A percentile compares a stretch with the other conserved stretches of the same genome.
Evolutionary conservation across 2,888 invertebrate species (phyloP).

Genomic region (Hirtodrosophila cameraria): DNA sequence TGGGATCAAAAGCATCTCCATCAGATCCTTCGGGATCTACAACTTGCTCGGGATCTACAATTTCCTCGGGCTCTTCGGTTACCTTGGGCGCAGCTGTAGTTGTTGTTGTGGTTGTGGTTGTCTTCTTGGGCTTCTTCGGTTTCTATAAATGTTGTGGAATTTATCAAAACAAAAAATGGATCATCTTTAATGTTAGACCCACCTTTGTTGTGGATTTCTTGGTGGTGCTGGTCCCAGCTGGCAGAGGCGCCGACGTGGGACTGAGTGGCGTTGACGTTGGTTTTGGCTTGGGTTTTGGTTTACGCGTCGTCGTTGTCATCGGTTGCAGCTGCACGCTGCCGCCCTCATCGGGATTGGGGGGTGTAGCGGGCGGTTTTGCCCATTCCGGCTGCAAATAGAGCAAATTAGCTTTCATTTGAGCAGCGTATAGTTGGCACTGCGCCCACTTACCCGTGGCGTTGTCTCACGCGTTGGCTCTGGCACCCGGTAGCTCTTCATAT

Average conservation of each 20-base stretch:
- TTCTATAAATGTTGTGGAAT: conserved; percentile 51
- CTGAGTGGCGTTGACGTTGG: conserved; percentile 59
- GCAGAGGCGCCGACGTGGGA: conserved; percentile 67
- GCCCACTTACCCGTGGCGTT: conserved; percentile 87
- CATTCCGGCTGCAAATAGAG: conserved; percentile 90
- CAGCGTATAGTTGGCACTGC: conserved; percentile 38
- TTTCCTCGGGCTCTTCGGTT: conserved; percentile 49
- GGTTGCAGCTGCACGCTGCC: conserved; percentile 29
- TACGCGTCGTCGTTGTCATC: conserved; percentile 76
- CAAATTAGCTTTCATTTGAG: conserved; percentile 33
- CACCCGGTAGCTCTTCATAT: conserved; percentile 89
- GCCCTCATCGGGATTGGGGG: conserved; percentile 85
- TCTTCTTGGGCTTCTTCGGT: conserved; percentile 77
- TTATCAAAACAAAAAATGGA: not conserved
- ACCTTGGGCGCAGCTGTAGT: conserved; percentile 58
- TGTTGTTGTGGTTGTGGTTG: conserved; percentile 61
- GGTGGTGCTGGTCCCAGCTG: conserved; percentile 49
- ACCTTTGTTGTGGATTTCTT: conserved; percentile 70
- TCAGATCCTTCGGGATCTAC: too few relatives aligned
- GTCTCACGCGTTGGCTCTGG: conserved; percentile 88
- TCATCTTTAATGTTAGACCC: not conserved
- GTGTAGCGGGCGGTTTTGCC: conserved; percentile 91
- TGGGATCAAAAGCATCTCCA: conserved; percentile 66
- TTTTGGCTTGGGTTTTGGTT: conserved; percentile 74
- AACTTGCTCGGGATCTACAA: conserved; percentile 33